Evolutionary conservation across 2,797 vertebrate species (phyloP).

Genomic region (Melanogrammus aeglefinus): DNA sequence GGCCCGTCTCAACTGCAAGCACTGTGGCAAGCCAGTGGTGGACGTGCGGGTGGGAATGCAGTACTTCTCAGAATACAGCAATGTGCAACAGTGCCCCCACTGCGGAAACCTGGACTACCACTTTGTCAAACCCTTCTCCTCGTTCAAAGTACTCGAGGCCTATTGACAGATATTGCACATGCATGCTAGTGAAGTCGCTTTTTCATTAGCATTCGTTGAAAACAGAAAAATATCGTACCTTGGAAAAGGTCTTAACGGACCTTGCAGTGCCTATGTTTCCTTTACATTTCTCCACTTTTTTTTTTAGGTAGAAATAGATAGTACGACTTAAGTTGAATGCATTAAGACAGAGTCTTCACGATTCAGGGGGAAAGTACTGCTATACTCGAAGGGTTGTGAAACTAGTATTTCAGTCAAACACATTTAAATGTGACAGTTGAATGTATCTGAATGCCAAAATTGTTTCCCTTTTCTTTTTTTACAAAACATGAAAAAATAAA

Average conservation of each 20-base stretch:
- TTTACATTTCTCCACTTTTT: slow-evolving; percentile 56
- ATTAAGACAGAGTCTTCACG: slow-evolving; percentile 54
- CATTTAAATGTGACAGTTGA: slow-evolving; percentile 83
- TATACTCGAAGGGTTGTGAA: slow-evolving; percentile 46
- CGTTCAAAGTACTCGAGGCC: slow-evolving; percentile 98
- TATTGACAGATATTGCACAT: slow-evolving; percentile 97
- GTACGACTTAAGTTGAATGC: slow-evolving; percentile 3
- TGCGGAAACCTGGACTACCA: slow-evolving; percentile 99
- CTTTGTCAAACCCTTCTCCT: slow-evolving; percentile 99
- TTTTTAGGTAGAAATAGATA: slow-evolving; percentile 47
- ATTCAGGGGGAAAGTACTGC: slow-evolving; percentile 12
- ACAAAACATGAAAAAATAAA: slow-evolving; percentile 62
- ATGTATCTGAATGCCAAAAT: slow-evolving; percentile 88
- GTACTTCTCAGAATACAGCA: slow-evolving; percentile 99
- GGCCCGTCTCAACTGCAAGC: slow-evolving; percentile 99
- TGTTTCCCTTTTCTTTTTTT: slow-evolving; percentile 58
- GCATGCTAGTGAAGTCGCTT: slow-evolving; percentile 81
- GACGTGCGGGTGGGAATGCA: slow-evolving; percentile 98
- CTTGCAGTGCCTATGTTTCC: slow-evolving; percentile 76
- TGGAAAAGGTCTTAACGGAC: slow-evolving; percentile 66
- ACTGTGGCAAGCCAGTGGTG: slow-evolving; percentile 97
- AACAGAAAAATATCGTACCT: slow-evolving; percentile 64
- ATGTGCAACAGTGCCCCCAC: slow-evolving; percentile 98
- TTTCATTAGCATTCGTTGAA: slow-evolving; percentile 53
- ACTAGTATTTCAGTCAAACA: slow-evolving; percentile 61